Evolutionary conservation across 2,888 invertebrate species (phyloP), one percentile per base, ranked within the genome.

Genomic region (Rhamnusium bicolor): DNA sequence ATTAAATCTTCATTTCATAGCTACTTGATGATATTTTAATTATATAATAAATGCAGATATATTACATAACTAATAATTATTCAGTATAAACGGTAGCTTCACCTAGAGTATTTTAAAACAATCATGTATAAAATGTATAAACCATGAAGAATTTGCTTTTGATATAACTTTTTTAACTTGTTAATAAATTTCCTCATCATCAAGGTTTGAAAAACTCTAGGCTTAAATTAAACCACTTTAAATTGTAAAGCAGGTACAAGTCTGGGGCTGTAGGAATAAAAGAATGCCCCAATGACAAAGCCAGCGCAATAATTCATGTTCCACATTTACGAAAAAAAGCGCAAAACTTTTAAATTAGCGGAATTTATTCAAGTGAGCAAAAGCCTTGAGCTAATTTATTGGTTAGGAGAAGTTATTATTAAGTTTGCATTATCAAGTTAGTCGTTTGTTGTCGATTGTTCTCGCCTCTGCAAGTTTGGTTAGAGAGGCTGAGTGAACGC

Each of bases 381-480:
- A 74, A 73, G 77, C 77, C 74, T 21, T 62, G 61, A 71, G 74
- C 77, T 79, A 80, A 82, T 82, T 81, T 82, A 81, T 83, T 77
- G 81, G 80, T 81, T 80, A 78, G 79, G 77, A 80, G 77, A 77
- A 82, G 79, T 83, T 83, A 83, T 84, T 84, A 85, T 84, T 85
- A 84, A 85, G 84, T 84, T 85, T 85, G 85, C 84, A 85, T 86
- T 86, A 85, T 85, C 82, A 84, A 85, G 85, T 85, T 84, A 82
- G 83, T 81, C 84, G 82, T 81, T 84, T 83, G 84, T 84, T 84
- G 84, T 84, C 84, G 84, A 85, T 85, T 85, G 84, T 84, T 82
- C 77, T 65, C 79, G 76, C 75, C 79, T 79, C 82, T 81, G 74
- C 75, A 71, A 75, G 77, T 81, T 82, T 81, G 81, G 80, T 81